Evolutionary conservation across 2,113 vertebrate genomes (phyloP), one percentile per base, ranked within the genome.

Genomic region (Piaya cayana): DNA sequence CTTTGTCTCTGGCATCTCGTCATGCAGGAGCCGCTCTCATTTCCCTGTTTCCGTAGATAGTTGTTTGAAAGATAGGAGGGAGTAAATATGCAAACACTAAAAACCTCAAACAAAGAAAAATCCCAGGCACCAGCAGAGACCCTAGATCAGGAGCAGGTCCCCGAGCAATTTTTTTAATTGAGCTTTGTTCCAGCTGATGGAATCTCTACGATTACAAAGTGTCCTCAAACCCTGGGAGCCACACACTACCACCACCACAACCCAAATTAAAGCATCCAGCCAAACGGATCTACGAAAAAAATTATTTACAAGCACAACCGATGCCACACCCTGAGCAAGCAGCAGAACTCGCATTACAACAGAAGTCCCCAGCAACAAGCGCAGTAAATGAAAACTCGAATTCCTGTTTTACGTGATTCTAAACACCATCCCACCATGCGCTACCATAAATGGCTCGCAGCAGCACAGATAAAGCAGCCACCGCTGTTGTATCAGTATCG

Each of bases 381-480:
- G 13, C 25, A 15, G 23, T 26, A 45, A 45, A 60, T 1, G 52
- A 75, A 17, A 84, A 93, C n/a, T 5, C 52, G 27, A 17, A 90
- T 71, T 67, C 59, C 55, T 7, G 55, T 6, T 69, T 4, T 4
- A 69, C 86, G 74, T 60, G 82, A 95, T 94, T 86, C 88, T 65
- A 56, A 78, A 80, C 82, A 89, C n/a, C 95, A 78, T 15, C 76
- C 45, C 55, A 23, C 34, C 3, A 1, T 5, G 16, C 18, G 23
- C 64, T 91, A 67, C 92, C 83, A 95, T 93, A 96, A 96, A 95
- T 65, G 93, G 94, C 27, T 59, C 0, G 39, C 22, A 5, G 60
- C 85, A 92, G 96, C 96, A 47, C 47, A 96, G 94, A 95, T 96
- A 91, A 93, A 81, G 68, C 30, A 71, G 78, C 22, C 93, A 43